Conservation (phyloP, 2,797 vertebrate species). For the Muraenolepis orangiensis region DNA sequence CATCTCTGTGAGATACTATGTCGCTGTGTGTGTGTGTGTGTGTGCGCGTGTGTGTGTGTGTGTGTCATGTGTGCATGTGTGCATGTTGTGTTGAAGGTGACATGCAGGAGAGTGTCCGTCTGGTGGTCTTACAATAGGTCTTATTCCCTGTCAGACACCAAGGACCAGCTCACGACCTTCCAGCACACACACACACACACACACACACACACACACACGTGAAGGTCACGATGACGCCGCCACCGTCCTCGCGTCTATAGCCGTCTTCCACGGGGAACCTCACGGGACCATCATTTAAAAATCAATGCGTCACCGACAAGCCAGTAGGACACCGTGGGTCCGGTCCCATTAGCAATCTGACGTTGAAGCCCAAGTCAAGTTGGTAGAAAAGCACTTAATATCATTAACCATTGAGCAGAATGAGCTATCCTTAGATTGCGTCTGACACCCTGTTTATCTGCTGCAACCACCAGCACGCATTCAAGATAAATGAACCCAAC, state of each 20-base stretch:
- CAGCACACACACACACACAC: slow-evolving; percentile 18
- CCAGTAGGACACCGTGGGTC: slow-evolving; percentile 4
- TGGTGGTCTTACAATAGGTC: slow-evolving; percentile 31
- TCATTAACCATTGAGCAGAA: slow-evolving; percentile 48
- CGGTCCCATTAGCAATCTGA: slow-evolving; percentile 16
- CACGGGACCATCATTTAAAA: neutral
- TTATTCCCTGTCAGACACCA: slow-evolving; percentile 27
- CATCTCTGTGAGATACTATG: slow-evolving; percentile 15
- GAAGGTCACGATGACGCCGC: neutral
- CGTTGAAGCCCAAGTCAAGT: slow-evolving; percentile 5
- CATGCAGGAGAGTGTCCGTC: slow-evolving; percentile 20
- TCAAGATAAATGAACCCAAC: slow-evolving; percentile 56
- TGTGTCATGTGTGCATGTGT: slow-evolving; percentile 2
- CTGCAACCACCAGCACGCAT: slow-evolving; percentile 47
- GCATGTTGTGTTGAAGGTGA: slow-evolving; percentile 8
- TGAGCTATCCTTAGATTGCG: slow-evolving; percentile 41
- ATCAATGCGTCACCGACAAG: neutral
- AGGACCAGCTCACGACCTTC: slow-evolving; percentile 25
- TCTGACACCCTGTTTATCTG: slow-evolving; percentile 53
- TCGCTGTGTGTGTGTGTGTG: slow-evolving; percentile 8
- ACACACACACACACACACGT: neutral
- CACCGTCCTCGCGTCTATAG: slow-evolving; percentile 8
- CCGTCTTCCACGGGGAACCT: neutral
- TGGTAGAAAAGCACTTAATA: slow-evolving; percentile 41
- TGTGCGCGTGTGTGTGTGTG: slow-evolving; percentile 2